These are phyloP conservation scores for Dryococelus australis DNA, from an alignment of 2,888 invertebrate genomes.

Conservation along the genomic window DNA sequence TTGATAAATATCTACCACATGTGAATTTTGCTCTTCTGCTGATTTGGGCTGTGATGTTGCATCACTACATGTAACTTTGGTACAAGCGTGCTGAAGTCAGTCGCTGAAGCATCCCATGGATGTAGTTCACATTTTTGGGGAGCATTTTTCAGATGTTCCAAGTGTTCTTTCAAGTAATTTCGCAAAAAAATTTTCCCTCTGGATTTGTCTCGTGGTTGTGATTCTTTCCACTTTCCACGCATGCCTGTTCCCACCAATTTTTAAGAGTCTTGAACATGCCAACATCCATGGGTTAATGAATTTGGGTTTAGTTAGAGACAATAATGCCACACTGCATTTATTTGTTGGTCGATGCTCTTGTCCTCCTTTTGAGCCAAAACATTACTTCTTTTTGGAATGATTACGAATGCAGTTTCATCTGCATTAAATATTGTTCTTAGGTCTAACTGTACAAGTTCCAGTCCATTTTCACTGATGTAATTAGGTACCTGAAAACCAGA, in stretches of 20 bases:
- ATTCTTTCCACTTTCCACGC: conserved; percentile 51
- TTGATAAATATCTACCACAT: no score
- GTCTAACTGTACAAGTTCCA: conserved; percentile 49
- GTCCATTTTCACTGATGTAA: conserved; percentile 49
- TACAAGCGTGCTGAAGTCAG: neutral
- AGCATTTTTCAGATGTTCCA: neutral
- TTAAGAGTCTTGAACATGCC: conserved; percentile 55
- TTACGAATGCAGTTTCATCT: conserved; percentile 55
- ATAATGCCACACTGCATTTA: conserved; percentile 51
- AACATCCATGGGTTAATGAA: conserved; percentile 56
- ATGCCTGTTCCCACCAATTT: conserved; percentile 51
- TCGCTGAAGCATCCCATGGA: conserved; percentile 20
- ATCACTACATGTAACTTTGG: neutral
- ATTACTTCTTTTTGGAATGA: conserved; percentile 53
- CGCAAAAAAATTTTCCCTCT: conserved; percentile 50
- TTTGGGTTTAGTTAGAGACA: conserved; percentile 56
- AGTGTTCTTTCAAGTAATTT: conserved; percentile 41
- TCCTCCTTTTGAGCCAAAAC: conserved; percentile 42
- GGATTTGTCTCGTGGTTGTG: conserved; percentile 39
- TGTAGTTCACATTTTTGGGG: neutral
- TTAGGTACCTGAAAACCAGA: conserved; percentile 52
- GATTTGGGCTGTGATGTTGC: neutral
- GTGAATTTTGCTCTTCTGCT: no score
- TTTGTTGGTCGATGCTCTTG: conserved; percentile 41
- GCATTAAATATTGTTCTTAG: conserved; percentile 53